Percentiles rank a stretch among this genome's conserved stretches.
Evolutionary conservation across 2,113 vertebrate species (phyloP).

Genomic region (Cavia aperea): DNA sequence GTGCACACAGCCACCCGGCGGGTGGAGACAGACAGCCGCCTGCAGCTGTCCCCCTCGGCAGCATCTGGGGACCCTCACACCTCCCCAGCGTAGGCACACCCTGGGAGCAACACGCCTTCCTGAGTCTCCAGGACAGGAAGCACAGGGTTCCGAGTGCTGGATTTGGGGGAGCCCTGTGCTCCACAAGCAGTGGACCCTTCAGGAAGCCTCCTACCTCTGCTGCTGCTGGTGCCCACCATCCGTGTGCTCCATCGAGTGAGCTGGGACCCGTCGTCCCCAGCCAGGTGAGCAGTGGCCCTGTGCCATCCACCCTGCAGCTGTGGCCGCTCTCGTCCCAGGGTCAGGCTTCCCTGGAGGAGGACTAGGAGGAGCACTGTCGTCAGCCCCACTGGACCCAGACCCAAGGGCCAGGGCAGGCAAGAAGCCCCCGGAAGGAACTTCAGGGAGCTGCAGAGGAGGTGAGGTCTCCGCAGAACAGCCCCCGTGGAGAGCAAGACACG

Average conservation of each 20-base stretch:
- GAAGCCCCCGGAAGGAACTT: neutral
- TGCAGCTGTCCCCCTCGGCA: too few relatives aligned
- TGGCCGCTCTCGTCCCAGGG: neutral
- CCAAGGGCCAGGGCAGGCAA: neutral
- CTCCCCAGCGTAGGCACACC: neutral
- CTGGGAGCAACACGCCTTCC: neutral
- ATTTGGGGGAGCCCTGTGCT: neutral
- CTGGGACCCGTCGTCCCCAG: neutral
- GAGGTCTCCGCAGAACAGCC: accelerated
- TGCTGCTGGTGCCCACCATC: neutral
- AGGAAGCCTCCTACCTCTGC: neutral
- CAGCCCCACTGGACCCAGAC: neutral
- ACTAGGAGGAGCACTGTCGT: neutral
- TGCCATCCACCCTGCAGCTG: accelerated
- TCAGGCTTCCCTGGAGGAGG: too few relatives aligned
- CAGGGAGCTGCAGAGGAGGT: too few relatives aligned
- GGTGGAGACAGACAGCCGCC: neutral
- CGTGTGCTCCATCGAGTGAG: neutral
- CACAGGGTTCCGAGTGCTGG: accelerated
- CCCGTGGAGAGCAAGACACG: neutral
- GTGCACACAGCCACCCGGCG: neutral
- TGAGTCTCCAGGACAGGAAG: neutral
- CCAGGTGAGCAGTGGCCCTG: neutral
- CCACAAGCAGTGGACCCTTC: accelerated
- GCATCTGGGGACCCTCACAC: neutral